These are phyloP conservation scores for Meteorus cinctellus DNA, from an alignment of 2,888 invertebrate genomes.

Conservation along the genomic window DNA sequence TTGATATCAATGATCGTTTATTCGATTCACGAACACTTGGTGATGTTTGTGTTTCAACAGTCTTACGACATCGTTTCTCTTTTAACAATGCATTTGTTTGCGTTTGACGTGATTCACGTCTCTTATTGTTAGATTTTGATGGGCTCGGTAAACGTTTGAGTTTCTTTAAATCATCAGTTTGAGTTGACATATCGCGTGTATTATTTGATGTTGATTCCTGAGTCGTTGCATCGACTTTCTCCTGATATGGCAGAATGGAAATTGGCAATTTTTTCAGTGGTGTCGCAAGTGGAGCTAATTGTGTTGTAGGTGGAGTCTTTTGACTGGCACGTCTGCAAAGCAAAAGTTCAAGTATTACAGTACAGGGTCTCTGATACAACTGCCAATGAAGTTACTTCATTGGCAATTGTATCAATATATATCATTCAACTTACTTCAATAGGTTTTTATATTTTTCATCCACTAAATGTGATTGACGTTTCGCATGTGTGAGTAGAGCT, in stretches of 20 bases:
- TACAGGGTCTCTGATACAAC: conserved; percentile 17
- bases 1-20: conserved; percentile 44
- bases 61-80: conserved; percentile 59
- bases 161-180: conserved; percentile 65
- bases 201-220: conserved; percentile 49
- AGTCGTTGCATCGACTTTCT: conserved; percentile 39
- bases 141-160: conserved; percentile 55
- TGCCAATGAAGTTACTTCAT: too few species aligned
- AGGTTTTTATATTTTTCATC: conserved; percentile 65
- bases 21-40: conserved; percentile 42
- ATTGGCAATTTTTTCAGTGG: conserved; percentile 47
- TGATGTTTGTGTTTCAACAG: conserved; percentile 67
- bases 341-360: conserved; percentile 29
- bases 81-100: conserved; percentile 62
- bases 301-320: conserved; percentile 38
- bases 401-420: too few species aligned
- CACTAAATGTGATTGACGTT: conserved; percentile 64
- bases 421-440: conserved; percentile 56
- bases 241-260: conserved; percentile 56
- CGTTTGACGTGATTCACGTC: conserved; percentile 66
- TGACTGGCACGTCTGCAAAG: conserved; percentile 51
- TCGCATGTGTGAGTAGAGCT: conserved; percentile 72
- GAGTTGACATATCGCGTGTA: conserved; percentile 61
- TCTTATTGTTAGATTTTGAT: conserved; percentile 53
- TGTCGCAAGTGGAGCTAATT: background rate